Evolutionary conservation across 2,113 vertebrate genomes (phyloP).

Genomic region (Notechis scutatus): DNA sequence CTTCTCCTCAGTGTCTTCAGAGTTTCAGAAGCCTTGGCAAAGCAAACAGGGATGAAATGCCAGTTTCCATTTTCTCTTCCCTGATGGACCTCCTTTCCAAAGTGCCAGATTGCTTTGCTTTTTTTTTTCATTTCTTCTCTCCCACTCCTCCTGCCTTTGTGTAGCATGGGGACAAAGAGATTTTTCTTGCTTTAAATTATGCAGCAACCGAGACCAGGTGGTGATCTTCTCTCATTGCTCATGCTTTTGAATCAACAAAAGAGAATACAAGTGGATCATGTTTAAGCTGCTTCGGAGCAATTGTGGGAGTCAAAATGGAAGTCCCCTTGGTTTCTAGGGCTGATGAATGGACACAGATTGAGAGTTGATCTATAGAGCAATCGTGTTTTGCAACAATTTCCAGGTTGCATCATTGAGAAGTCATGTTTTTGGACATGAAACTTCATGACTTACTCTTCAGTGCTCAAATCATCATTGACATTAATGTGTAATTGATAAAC

Average conservation of each 20-base stretch:
- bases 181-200: neutral
- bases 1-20: neutral
- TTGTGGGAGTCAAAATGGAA: neutral
- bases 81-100: neutral
- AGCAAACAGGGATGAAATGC: neutral
- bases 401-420: neutral
- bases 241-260: neutral
- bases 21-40: neutral
- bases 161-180: neutral
- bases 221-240: neutral
- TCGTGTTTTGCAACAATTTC: neutral
- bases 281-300: neutral
- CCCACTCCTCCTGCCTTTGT: neutral
- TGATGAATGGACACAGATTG: neutral
- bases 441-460: neutral
- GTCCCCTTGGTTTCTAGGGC: neutral
- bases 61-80: neutral
- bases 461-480: neutral
- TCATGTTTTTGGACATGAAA: neutral
- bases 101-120: neutral
- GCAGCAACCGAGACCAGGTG: neutral
- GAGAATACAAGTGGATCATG: neutral
- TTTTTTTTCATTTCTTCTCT: neutral
- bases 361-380: neutral
- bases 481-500: neutral